These are phyloP conservation scores for Drosophila triauraria DNA, from an alignment of 1,140 invertebrate species.

Conservation along the genomic window DNA sequence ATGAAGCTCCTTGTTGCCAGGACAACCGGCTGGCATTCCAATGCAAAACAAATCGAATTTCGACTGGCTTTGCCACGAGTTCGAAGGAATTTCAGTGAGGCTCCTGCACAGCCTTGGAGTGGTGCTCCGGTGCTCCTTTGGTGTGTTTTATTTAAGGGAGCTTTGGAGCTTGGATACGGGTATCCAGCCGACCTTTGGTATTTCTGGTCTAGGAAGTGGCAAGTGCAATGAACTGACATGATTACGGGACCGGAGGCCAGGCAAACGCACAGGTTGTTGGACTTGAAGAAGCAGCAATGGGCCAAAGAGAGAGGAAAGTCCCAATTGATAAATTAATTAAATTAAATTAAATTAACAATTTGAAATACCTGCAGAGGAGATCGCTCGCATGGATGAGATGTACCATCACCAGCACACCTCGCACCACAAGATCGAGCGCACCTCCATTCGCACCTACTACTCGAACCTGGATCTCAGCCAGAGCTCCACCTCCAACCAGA, in stretches of 20 bases:
- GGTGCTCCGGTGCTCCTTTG: conserved; percentile 19
- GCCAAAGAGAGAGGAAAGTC: conserved; percentile 88
- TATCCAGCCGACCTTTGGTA: conserved; percentile 49
- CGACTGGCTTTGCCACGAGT: conserved; percentile 14
- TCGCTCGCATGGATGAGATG: conserved; percentile 87
- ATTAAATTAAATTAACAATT: background rate
- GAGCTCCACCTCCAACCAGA: conserved; percentile 56
- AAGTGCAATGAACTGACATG: conserved; percentile 75
- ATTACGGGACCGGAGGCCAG: conserved; percentile 80
- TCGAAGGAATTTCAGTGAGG: conserved; percentile 58
- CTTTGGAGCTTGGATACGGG: conserved; percentile 1
- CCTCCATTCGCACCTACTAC: conserved; percentile 84
- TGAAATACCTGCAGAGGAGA: conserved; percentile 87
- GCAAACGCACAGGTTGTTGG: conserved; percentile 86
- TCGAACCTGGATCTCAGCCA: conserved; percentile 82
- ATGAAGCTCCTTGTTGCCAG: conserved; percentile 37
- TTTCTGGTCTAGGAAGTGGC: conserved; percentile 22
- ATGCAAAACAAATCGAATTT: conserved; percentile 64
- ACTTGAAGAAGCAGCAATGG: conserved; percentile 90
- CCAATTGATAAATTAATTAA: too few relatives aligned
- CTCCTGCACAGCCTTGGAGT: conserved; percentile 44
- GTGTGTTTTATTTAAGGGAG: background rate
- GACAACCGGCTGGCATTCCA: conserved; percentile 62
- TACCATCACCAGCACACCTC: conserved; percentile 78
- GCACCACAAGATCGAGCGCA: conserved; percentile 81